Evolutionary conservation across 37 sponge, comb jelly and placozoan species (phyloP).

Genomic region (Diacarnus erythraeanus): DNA sequence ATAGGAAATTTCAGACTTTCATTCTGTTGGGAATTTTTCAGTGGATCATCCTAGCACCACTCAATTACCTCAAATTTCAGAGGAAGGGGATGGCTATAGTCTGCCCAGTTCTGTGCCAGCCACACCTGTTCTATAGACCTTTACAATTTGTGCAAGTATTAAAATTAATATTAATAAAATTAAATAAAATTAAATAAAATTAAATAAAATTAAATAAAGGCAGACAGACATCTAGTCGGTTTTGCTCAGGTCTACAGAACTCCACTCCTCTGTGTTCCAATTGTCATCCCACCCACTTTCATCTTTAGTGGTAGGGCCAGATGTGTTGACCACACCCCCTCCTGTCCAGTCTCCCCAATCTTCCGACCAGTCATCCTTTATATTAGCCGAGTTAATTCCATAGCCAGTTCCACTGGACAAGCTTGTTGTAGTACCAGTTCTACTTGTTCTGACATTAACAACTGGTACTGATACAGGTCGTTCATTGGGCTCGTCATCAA

Average conservation of each 20-base stretch:
- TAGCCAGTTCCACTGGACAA: neutral
- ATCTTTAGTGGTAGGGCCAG: neutral
- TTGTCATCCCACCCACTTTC: conserved; percentile 18
- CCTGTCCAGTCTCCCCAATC: conserved; percentile 20
- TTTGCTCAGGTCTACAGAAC: conserved; percentile 27
- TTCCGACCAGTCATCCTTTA: neutral
- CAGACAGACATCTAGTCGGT: neutral
- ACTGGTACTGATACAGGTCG: neutral
- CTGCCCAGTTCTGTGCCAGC: neutral
- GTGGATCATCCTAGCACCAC: neutral
- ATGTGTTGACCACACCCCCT: neutral
- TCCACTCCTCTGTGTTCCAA: conserved; percentile 31
- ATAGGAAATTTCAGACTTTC: no score
- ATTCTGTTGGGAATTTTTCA: neutral
- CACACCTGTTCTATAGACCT: neutral
- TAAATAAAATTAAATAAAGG: neutral
- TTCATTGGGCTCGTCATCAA: conserved; percentile 20
- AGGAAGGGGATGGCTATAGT: neutral
- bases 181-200: neutral
- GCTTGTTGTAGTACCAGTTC: no score
- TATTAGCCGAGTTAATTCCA: neutral
- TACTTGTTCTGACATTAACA: neutral
- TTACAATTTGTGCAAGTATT: neutral
- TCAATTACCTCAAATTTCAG: neutral
- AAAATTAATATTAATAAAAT: neutral